These are phyloP conservation scores for Colinus virginianus DNA, from an alignment of 2,113 vertebrate genomes.

Conservation along the genomic window DNA sequence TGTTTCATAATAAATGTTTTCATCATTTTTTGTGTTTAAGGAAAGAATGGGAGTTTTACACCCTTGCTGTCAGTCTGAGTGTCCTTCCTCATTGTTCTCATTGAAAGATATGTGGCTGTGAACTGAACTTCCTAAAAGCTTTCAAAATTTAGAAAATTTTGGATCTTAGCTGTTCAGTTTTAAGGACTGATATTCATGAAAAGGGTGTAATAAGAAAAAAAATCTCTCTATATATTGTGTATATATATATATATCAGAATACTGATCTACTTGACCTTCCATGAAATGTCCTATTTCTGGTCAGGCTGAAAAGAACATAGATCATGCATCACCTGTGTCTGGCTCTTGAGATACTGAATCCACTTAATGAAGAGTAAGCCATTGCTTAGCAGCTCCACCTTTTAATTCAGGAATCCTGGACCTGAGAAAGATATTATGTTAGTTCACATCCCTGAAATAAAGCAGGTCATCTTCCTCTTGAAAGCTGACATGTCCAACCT, in stretches of 20 bases:
- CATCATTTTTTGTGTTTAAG: slow-evolving; percentile 72
- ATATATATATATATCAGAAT: neutral
- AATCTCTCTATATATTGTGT: neutral
- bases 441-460: neutral
- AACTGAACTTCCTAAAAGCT: neutral
- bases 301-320: neutral
- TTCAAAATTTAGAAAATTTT: neutral
- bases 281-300: neutral
- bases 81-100: slow-evolving; percentile 48
- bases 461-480: neutral
- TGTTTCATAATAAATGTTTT: slow-evolving; percentile 82
- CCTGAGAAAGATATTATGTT: neutral
- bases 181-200: neutral
- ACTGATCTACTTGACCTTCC: neutral
- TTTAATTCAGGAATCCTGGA: neutral
- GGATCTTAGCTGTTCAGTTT: neutral
- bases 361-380: neutral
- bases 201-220: neutral
- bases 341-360: neutral
- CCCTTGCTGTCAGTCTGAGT: slow-evolving; percentile 50
- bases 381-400: neutral
- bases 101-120: neutral
- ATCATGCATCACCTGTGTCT: neutral
- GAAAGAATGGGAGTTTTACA: slow-evolving; percentile 64
- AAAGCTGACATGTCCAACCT: neutral